phyloP scores from a whole-genome alignment of 2,113 vertebrate genomes.

The Leptobrachium leishanense region DNA sequence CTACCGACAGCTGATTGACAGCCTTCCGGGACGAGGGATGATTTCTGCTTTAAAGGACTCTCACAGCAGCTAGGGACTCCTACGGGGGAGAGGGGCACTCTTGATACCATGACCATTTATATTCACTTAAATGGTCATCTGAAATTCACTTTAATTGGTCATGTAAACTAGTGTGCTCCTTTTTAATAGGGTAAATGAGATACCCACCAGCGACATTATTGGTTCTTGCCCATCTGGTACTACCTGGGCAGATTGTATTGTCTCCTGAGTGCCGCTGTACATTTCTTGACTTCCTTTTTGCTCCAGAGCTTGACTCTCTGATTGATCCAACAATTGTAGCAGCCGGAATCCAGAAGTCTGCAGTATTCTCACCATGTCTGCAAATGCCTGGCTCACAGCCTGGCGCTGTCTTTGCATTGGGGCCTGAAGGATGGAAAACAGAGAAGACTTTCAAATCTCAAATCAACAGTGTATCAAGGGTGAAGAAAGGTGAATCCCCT shows the following conservation, averaged over 20 bases:
- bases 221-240: constrained; percentile 24
- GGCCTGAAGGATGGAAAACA: neutral
- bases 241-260: neutral
- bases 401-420: constrained; percentile 1
- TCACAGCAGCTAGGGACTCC: too few species aligned
- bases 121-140: too few species aligned
- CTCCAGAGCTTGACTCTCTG: constrained; percentile 8
- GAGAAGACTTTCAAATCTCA: neutral
- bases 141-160: too few species aligned
- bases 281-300: neutral
- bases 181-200: too few species aligned
- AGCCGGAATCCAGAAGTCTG: constrained; percentile 39
- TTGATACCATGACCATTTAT: too few species aligned
- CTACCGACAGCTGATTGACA: too few species aligned
- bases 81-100: too few species aligned
- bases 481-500: too few species aligned
- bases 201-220: constrained; percentile 5
- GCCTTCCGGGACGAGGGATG: too few species aligned
- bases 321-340: constrained; percentile 36
- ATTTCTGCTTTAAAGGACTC: too few species aligned
- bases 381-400: constrained; percentile 26
- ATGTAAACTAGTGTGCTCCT: too few species aligned
- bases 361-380: constrained; percentile 34
- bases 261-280: constrained; percentile 6
- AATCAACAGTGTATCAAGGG: neutral